Evolutionary conservation across 2,797 vertebrate genomes (phyloP).

Genomic region (Mormyrops boulengeri): DNA sequence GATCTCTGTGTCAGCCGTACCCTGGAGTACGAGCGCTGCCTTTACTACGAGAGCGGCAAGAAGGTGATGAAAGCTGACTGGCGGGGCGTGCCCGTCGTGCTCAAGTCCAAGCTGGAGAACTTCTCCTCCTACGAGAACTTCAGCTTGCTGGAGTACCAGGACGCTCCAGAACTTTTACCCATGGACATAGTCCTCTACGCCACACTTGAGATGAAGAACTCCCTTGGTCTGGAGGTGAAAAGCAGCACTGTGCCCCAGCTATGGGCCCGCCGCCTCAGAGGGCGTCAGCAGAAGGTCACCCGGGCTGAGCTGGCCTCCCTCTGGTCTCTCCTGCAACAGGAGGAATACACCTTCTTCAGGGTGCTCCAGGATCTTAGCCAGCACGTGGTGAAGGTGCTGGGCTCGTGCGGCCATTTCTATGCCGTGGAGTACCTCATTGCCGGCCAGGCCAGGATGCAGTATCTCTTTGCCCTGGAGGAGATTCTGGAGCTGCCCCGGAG

Average conservation of each 20-base stretch:
- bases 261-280: conserved; percentile 60
- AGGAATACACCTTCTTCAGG: conserved; percentile 86
- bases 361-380: conserved; percentile 81
- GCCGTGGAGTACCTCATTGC: conserved; percentile 85
- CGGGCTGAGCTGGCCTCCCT: conserved; percentile 81
- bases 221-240: conserved; percentile 70
- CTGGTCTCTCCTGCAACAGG: conserved; percentile 89
- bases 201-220: conserved; percentile 79
- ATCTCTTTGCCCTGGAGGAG: conserved; percentile 79
- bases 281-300: conserved; percentile 53
- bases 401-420: conserved; percentile 94
- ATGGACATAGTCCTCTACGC: conserved; percentile 78
- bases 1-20: conserved; percentile 76
- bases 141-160: conserved; percentile 63
- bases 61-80: conserved; percentile 88
- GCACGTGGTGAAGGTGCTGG: conserved; percentile 79
- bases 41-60: conserved; percentile 90
- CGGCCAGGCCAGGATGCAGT: conserved; percentile 77
- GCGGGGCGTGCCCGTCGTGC: conserved; percentile 73
- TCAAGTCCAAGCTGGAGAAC: conserved; percentile 87
- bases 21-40: conserved; percentile 79
- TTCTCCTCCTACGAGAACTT: conserved; percentile 81
- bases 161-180: conserved; percentile 60
- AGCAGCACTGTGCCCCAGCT: conserved; percentile 50
- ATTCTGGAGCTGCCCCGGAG: not conserved